phyloP scores from a whole-genome alignment of 1,140 invertebrate species.

The Drosophila sproati region DNA sequence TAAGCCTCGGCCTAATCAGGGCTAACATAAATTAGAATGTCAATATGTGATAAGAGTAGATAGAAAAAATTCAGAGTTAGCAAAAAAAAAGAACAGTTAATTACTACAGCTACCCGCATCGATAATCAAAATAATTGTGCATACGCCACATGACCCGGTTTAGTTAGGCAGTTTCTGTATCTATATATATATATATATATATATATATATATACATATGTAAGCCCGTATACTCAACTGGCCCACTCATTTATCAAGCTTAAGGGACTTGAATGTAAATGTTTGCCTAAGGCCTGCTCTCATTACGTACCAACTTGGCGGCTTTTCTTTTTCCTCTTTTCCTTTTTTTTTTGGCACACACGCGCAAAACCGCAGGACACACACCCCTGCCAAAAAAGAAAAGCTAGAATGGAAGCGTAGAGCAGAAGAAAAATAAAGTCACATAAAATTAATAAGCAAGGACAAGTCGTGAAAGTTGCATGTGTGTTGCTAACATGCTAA shows the following conservation, averaged over 20 bases:
- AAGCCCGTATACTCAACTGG: constrained; percentile 16
- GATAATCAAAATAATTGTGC: constrained; percentile 38
- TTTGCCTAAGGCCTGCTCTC: constrained; percentile 54
- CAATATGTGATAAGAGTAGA: not conserved
- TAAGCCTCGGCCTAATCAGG: not conserved
- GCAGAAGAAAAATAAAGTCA: constrained; percentile 53
- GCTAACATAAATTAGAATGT: not conserved
- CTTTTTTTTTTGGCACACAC: constrained; percentile 58
- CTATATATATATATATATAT: not conserved
- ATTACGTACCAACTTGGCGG: constrained; percentile 50
- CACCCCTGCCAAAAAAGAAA: constrained; percentile 47
- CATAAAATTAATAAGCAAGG: constrained; percentile 79
- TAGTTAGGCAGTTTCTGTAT: constrained; percentile 26
- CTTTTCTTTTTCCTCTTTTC: not conserved
- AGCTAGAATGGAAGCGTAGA: not conserved
- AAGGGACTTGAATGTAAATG: constrained; percentile 72
- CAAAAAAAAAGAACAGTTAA: not conserved
- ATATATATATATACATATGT: not conserved
- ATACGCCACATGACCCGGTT: constrained; percentile 55
- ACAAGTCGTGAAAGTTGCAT: constrained; percentile 18
- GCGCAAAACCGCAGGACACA: constrained; percentile 26
- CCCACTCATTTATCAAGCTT: constrained; percentile 76
- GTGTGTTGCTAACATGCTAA: constrained; percentile 67
- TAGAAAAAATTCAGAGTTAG: too few relatives aligned
- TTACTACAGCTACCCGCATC: constrained; percentile 3